Evolutionary conservation across 2,113 vertebrate species (phyloP).

Genomic region (Dermatemys mawii): DNA sequence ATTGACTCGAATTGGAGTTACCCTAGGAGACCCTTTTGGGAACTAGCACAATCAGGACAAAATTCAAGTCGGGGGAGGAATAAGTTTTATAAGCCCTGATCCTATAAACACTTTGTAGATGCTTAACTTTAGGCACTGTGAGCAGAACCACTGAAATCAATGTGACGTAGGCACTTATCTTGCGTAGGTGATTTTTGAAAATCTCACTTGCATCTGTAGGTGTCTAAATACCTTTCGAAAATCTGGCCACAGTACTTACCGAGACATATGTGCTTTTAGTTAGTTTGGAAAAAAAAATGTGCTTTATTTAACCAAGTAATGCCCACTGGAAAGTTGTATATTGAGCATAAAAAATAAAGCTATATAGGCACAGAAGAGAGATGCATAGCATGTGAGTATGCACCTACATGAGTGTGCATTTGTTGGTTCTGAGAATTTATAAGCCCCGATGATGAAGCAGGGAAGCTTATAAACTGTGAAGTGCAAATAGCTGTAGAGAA

Average conservation of each 20-base stretch:
- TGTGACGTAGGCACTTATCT: rapidly evolving
- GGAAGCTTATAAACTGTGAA: neutral
- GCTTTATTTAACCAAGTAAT: neutral
- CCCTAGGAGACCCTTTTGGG: neutral
- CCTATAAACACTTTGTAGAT: neutral
- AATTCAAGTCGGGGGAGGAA: neutral
- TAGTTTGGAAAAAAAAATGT: neutral
- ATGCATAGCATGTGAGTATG: neutral
- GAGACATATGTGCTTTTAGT: neutral
- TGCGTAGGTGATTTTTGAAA: neutral
- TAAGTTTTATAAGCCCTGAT: neutral
- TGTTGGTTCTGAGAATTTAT: constrained; percentile 8
- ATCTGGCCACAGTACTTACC: neutral
- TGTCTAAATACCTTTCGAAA: neutral
- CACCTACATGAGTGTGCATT: neutral
- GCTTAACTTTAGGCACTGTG: neutral
- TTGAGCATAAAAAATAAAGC: neutral
- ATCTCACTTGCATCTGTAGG: neutral
- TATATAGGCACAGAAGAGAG: neutral
- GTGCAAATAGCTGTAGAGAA: constrained; percentile 23
- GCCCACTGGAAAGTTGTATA: neutral
- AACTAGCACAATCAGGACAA: neutral
- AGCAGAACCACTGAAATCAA: neutral
- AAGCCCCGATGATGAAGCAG: neutral
- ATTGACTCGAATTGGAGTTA: neutral